Evolutionary conservation across 1,140 invertebrate species (phyloP).

Genomic region (Orius insidiosus): DNA sequence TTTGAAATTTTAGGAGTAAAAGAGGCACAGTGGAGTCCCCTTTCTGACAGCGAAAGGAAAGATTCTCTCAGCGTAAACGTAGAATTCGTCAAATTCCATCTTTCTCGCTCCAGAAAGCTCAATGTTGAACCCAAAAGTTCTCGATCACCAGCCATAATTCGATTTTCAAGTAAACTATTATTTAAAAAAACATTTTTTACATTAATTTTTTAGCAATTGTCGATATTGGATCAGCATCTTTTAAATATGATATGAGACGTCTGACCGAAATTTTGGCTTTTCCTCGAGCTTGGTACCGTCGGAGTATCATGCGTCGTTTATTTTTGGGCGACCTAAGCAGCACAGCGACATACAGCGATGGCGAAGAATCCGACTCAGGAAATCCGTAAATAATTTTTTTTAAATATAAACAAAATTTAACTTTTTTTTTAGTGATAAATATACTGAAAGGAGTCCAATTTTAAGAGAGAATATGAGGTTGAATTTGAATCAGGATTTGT

Average conservation of each 20-base stretch:
- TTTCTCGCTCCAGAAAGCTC: slow-evolving; percentile 74
- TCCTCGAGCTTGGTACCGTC: slow-evolving; percentile 93
- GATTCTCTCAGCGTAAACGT: slow-evolving; percentile 92
- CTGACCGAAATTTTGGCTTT: slow-evolving; percentile 93
- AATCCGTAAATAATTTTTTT: slow-evolving; percentile 9
- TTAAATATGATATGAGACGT: slow-evolving; percentile 98
- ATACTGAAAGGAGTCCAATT: slow-evolving; percentile 28
- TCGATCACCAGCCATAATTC: slow-evolving; percentile 60
- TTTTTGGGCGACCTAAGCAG: slow-evolving; percentile 76
- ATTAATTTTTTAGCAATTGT: slow-evolving; percentile 54
- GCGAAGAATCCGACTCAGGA: slow-evolving; percentile 15
- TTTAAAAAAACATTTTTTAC: slow-evolving; percentile 7
- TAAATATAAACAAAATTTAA: not conserved
- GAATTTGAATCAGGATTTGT: slow-evolving; percentile 32
- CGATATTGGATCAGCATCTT: slow-evolving; percentile 93
- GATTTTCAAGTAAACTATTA: slow-evolving; percentile 63
- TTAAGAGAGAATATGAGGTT: slow-evolving; percentile 34
- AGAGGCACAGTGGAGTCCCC: slow-evolving; percentile 71
- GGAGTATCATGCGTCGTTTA: slow-evolving; percentile 77
- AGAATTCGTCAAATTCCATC: slow-evolving; percentile 91
- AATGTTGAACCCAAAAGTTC: slow-evolving; percentile 40
- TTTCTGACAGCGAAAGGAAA: slow-evolving; percentile 77
- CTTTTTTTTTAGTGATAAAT: slow-evolving; percentile 9
- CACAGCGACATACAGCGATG: slow-evolving; percentile 14
- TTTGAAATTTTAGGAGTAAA: slow-evolving; percentile 31